Conservation (phyloP, 2,888 invertebrate species). For the Tinea pellionella region DNA sequence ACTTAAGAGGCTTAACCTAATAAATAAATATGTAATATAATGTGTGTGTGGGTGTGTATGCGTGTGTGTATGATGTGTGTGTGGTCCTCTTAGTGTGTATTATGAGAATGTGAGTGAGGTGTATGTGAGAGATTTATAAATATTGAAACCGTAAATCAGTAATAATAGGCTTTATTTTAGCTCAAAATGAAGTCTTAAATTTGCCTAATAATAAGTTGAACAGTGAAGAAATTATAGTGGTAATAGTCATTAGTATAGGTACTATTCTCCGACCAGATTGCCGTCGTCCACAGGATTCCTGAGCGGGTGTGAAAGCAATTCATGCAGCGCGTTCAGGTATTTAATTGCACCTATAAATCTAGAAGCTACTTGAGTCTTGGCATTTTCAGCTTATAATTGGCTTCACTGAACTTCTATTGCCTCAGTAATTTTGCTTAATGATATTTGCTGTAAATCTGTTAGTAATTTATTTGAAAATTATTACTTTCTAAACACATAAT, state of each 20-base stretch:
- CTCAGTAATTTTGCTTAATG: constrained; percentile 4
- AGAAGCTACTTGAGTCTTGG: constrained; percentile 33
- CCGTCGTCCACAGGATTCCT: constrained; percentile 10
- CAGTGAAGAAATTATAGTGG: constrained; percentile 7
- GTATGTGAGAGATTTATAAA: too few species aligned
- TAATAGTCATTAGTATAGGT: constrained; percentile 2
- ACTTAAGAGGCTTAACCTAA: too few species aligned
- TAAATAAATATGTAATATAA: too few species aligned
- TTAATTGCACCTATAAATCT: constrained; percentile 55
- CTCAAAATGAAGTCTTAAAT: not conserved
- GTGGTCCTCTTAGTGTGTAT: too few species aligned
- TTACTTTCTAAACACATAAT: too few species aligned
- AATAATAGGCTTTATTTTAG: not conserved
- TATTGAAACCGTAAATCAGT: not conserved
- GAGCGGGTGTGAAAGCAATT: constrained; percentile 37
- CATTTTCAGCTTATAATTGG: constrained; percentile 21
- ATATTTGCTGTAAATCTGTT: not conserved
- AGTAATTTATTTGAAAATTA: too few species aligned
- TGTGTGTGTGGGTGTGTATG: too few species aligned
- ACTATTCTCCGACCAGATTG: constrained; percentile 7
- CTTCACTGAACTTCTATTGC: constrained; percentile 11
- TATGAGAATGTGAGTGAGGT: too few species aligned
- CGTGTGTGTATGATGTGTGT: too few species aligned
- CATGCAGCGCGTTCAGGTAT: constrained; percentile 46
- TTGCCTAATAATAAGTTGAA: not conserved